A percentile compares a stretch with the other conserved stretches of the same genome.
Evolutionary conservation across 2,797 vertebrate species (phyloP).

Genomic region (Lacerta agilis): DNA sequence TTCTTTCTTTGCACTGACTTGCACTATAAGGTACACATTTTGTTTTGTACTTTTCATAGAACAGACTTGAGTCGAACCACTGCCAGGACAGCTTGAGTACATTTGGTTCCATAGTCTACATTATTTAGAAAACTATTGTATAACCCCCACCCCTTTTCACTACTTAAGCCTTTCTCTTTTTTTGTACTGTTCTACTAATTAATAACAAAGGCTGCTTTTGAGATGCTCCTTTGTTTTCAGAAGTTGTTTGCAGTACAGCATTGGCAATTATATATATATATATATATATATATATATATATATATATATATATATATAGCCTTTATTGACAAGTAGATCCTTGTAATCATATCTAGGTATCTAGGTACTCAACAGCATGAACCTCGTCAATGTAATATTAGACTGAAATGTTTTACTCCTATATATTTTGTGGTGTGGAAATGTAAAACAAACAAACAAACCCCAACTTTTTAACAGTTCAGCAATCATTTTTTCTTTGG

Average conservation of each 20-base stretch:
- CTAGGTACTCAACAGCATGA: background rate
- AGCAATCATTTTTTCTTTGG: slow-evolving; percentile 5
- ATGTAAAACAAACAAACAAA: slow-evolving; percentile 27
- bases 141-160: background rate
- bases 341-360: background rate
- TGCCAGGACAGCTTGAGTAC: background rate
- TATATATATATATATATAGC: no score
- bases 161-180: background rate
- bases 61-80: background rate
- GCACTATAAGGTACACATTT: background rate
- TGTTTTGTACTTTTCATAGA: background rate
- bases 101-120: background rate
- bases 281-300: no score
- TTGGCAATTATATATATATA: background rate
- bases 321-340: background rate
- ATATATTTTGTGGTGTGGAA: slow-evolving; percentile 7
- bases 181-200: background rate
- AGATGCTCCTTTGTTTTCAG: background rate
- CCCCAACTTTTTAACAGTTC: background rate
- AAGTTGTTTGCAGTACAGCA: background rate
- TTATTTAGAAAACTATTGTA: background rate
- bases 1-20: background rate
- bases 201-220: background rate
- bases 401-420: background rate
- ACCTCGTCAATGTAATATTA: background rate